These are phyloP conservation scores for Phortica magna DNA, from an alignment of 2,888 invertebrate genomes.

Conservation along the genomic window DNA sequence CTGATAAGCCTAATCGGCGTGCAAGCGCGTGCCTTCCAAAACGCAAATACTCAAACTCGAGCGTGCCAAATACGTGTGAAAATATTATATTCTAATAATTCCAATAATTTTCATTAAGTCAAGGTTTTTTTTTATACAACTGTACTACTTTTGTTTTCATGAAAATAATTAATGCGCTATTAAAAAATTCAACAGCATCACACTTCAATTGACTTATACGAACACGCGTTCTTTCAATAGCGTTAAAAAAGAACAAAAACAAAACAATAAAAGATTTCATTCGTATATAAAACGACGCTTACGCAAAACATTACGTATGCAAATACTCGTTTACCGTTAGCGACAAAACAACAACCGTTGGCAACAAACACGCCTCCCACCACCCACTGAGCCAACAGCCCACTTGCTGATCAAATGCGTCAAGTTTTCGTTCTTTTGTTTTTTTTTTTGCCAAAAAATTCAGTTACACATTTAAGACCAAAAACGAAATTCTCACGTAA, in stretches of 20 bases:
- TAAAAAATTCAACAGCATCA: neutral
- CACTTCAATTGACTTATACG: neutral
- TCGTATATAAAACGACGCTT: neutral
- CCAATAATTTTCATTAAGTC: neutral
- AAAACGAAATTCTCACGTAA: conserved; percentile 63
- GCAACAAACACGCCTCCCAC: neutral
- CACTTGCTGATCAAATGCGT: conserved; percentile 49
- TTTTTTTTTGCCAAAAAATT: neutral
- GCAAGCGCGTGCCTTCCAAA: neutral
- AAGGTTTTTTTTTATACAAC: neutral
- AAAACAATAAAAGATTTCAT: neutral
- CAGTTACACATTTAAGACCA: neutral
- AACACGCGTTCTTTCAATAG: no score
- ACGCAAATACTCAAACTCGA: neutral
- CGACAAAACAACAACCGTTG: conserved; percentile 24
- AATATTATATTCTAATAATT: neutral
- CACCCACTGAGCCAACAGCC: neutral
- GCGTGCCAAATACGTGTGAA: neutral
- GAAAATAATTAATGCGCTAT: neutral
- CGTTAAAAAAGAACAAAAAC: neutral
- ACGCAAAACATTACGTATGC: neutral
- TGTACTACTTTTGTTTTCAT: no score
- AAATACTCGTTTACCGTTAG: conserved; percentile 49
- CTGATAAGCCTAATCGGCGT: neutral
- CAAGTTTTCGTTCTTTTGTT: neutral